Conservation (phyloP, 1,140 invertebrate genomes). For the Hypothenemus hampei region DNA sequence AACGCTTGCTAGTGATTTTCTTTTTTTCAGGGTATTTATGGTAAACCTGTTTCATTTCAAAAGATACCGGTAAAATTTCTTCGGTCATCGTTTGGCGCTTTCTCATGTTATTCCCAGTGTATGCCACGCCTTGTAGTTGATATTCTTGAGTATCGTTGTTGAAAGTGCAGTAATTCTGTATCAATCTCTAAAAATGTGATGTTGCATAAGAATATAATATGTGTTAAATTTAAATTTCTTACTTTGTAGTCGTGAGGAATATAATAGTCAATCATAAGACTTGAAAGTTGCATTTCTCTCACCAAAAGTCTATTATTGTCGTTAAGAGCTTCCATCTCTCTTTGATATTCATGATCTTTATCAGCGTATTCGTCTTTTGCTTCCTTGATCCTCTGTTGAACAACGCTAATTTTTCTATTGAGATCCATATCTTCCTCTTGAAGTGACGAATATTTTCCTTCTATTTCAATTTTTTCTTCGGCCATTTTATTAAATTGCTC, state of each 20-base stretch:
- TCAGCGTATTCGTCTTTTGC: slow-evolving; percentile 85
- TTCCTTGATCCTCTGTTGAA: slow-evolving; percentile 73
- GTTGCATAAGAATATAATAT: not conserved
- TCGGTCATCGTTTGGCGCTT: slow-evolving; percentile 50
- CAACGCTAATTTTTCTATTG: slow-evolving; percentile 88
- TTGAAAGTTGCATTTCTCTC: slow-evolving; percentile 86
- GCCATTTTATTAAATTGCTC: slow-evolving; percentile 82
- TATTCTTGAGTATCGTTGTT: slow-evolving; percentile 98
- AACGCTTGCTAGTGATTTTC: slow-evolving; percentile 28
- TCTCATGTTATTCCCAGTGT: slow-evolving; percentile 98
- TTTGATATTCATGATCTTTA: slow-evolving; percentile 88
- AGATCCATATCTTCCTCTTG: slow-evolving; percentile 92
- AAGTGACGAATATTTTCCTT: slow-evolving; percentile 90
- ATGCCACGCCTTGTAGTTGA: slow-evolving; percentile 96
- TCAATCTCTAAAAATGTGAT: slow-evolving; percentile 62
- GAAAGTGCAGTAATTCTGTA: slow-evolving; percentile 91
- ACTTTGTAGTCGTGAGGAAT: slow-evolving; percentile 84
- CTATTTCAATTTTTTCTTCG: slow-evolving; percentile 89
- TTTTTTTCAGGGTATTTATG: slow-evolving; percentile 40
- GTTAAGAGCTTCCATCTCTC: slow-evolving; percentile 92
- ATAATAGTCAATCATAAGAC: slow-evolving; percentile 78
- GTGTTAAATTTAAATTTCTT: slow-evolving; percentile 14
- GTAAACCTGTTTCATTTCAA: slow-evolving; percentile 41
- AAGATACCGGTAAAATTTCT: slow-evolving; percentile 25
- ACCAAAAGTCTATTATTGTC: slow-evolving; percentile 87